Evolutionary conservation across 2,888 invertebrate genomes (phyloP).

Genomic region (Scrobipalpa atriplicella): DNA sequence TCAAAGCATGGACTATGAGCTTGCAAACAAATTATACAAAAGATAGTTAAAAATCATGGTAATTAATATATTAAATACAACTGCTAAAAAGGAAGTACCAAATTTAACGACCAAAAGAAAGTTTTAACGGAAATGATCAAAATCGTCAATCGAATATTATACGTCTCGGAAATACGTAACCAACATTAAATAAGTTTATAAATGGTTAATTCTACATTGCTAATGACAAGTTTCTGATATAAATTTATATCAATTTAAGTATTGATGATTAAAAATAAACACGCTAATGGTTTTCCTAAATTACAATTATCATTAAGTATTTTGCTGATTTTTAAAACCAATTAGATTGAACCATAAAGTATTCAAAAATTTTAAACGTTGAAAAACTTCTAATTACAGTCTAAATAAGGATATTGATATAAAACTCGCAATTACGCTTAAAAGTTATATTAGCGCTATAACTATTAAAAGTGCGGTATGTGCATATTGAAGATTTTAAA

Average conservation of each 20-base stretch:
- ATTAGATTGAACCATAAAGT: neutral
- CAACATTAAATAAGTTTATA: too few species aligned
- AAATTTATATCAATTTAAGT: too few species aligned
- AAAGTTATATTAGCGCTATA: neutral
- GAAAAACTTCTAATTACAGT: neutral
- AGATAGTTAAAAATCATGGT: too few species aligned
- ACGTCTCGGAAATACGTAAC: too few species aligned
- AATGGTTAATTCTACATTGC: too few species aligned
- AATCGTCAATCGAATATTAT: neutral
- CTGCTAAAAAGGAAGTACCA: neutral
- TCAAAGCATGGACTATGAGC: too few species aligned
- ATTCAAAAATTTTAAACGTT: neutral
- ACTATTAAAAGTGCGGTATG: neutral
- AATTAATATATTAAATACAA: too few species aligned
- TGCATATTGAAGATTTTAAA: neutral
- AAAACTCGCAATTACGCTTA: neutral
- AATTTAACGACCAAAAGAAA: neutral
- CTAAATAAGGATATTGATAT: neutral
- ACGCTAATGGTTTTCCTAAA: neutral
- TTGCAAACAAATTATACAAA: too few species aligned
- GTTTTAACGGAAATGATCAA: conserved; percentile 11
- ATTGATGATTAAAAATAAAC: neutral
- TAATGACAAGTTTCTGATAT: too few species aligned
- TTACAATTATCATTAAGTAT: neutral
- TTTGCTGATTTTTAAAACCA: neutral